Percentiles rank a stretch among this genome's conserved stretches.
Evolutionary conservation across 2,113 vertebrate genomes (phyloP).

Genomic region (Empidonax alnorum): DNA sequence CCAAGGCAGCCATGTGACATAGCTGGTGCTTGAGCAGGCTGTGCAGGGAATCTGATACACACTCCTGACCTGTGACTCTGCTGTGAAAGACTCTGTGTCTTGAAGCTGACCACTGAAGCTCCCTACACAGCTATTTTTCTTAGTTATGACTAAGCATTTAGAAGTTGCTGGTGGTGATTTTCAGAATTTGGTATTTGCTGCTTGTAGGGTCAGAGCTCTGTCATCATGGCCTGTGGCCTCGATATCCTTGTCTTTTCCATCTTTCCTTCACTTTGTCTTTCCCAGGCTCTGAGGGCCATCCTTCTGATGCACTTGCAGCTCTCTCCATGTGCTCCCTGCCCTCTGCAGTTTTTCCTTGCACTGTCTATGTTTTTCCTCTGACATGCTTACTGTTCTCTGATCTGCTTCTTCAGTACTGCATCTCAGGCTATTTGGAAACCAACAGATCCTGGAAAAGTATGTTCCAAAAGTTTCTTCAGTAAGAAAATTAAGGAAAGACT

Average conservation of each 20-base stretch:
- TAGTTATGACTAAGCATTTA: background rate
- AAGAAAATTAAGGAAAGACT: background rate
- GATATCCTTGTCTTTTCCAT: background rate
- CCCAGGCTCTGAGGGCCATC: background rate
- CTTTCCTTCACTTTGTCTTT: background rate
- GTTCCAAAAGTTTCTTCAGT: background rate
- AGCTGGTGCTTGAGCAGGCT: background rate
- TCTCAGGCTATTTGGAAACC: background rate
- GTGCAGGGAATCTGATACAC: background rate
- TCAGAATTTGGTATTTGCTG: background rate
- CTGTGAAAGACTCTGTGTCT: background rate
- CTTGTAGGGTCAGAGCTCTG: background rate
- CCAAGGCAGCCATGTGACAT: background rate
- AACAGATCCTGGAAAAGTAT: background rate
- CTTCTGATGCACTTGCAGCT: background rate
- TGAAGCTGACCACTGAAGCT: background rate
- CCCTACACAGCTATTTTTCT: background rate
- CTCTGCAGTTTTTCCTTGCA: background rate
- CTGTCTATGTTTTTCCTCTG: background rate
- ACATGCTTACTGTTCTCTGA: background rate
- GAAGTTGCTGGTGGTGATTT: background rate
- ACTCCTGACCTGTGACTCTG: background rate
- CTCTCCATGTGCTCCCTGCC: background rate
- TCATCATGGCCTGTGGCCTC: background rate
- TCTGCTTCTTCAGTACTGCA: background rate